Base-by-base conservation (phyloP, 2,797 vertebrate genomes). In the Hippopotamyrus pictus region DNA sequence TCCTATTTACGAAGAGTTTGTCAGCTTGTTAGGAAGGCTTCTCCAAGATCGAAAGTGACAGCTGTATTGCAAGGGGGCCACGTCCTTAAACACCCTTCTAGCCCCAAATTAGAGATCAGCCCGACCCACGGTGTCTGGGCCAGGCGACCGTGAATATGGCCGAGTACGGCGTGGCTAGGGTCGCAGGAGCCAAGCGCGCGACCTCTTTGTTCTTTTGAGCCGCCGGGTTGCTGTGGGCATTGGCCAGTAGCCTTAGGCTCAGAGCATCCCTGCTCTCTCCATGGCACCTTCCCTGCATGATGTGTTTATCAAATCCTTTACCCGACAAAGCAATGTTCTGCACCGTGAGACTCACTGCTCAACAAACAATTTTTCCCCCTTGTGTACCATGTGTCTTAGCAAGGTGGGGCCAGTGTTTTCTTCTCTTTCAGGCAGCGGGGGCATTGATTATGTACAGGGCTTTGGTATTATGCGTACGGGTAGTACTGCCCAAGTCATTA, bases 101-200 rank as follows among this genome's bases (percentile, higher is more conserved):
- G 79, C 87, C 46, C 88, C 59, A 51, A 85, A 85, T 88, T 54
- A 88, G 89, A 76, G 54, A 88, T 83, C 79, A 85, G 11, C 5
- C 41, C 50, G 2, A n/a, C 5, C 50, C 51, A 8, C 44, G 0
- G 73, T n/a, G 41, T 46, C 50, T 83, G 76, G 33, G 85, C 14
- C 17, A 37, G 54, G 37, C 6, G 37, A 37, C 22, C 41, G 51
- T n/a, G 50, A 53, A 53, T 33, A 33, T 5, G 53, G 22, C 51
- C 82, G 85, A 73, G 59, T 5, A 14, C 44, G 14, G 25, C 41
- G 62, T 48, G 37, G 44, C 44, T 62, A 0, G 9, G 8, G 17
- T 37, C 14, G 57, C 76, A 41, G 37, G 17, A 59, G 85, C 41
- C 33, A 48, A 37, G 73, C 0, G 4, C 2, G 29, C 53, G 46